A percentile compares a stretch with the other conserved stretches of the same genome.
Evolutionary conservation across 2,113 vertebrate genomes (phyloP).

Genomic region (Choloepus hoffmanni): DNA sequence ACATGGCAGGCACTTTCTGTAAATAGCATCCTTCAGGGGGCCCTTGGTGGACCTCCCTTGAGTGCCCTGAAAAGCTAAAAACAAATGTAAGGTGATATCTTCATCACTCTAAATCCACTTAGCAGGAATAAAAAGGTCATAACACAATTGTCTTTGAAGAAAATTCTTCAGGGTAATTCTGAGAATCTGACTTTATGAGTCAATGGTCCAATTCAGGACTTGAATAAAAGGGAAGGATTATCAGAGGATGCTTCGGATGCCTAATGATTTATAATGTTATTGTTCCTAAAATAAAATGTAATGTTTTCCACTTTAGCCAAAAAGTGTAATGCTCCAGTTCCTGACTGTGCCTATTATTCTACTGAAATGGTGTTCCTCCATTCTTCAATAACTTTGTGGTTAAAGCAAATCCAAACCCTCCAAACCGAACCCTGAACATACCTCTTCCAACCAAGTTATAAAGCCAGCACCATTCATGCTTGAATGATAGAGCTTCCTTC

Average conservation of each 20-base stretch:
- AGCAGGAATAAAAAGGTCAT: not conserved
- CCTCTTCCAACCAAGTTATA: not conserved
- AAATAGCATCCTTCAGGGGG: not conserved
- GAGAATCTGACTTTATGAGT: not conserved
- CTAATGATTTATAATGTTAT: not conserved
- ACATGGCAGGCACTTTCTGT: not conserved
- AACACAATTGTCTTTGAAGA: not conserved
- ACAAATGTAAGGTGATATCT: not conserved
- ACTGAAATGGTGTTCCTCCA: not conserved
- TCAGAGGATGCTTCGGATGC: not conserved
- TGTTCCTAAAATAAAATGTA: constrained; percentile 33
- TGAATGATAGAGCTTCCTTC: not conserved
- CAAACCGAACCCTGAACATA: not conserved
- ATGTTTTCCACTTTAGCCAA: not conserved
- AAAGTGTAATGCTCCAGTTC: not conserved
- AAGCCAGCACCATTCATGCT: not conserved
- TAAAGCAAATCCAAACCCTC: not conserved
- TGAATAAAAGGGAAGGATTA: not conserved
- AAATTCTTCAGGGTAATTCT: not conserved
- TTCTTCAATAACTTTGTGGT: not conserved
- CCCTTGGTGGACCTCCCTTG: not conserved
- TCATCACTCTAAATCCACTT: not conserved
- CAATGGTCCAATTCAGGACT: not conserved
- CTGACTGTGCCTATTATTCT: not conserved
- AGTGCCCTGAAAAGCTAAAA: not conserved